Conservation (phyloP, 2,113 vertebrate genomes). For the Bufo bufo region DNA sequence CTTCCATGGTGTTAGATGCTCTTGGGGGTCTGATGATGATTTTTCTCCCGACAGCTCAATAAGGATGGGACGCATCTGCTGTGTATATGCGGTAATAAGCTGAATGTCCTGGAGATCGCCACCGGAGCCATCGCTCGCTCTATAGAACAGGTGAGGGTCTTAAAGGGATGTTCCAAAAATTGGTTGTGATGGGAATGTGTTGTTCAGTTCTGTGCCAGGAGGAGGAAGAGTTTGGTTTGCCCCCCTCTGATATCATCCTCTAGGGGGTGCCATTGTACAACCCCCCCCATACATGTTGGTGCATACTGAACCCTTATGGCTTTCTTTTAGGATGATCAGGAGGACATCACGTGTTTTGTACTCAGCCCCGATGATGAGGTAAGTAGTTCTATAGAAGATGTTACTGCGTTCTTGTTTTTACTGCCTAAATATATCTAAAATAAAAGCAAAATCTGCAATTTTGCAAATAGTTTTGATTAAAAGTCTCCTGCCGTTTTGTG, state of each 20-base stretch:
- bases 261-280: neutral
- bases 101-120: constrained; percentile 85
- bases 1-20: neutral
- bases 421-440: neutral
- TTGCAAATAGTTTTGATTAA: neutral
- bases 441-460: neutral
- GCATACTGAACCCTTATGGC: neutral
- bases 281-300: too few species aligned
- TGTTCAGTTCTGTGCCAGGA: too few species aligned
- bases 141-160: constrained; percentile 81
- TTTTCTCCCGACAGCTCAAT: constrained; percentile 75
- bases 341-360: constrained; percentile 87
- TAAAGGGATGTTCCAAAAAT: too few species aligned
- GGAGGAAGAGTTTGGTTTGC: too few species aligned
- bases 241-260: neutral
- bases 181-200: too few species aligned
- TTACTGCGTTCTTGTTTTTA: too few species aligned
- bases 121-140: constrained; percentile 79
- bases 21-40: neutral
- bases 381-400: neutral
- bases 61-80: constrained; percentile 86
- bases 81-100: constrained; percentile 82
- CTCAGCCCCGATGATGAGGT: constrained; percentile 90
- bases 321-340: constrained; percentile 83
- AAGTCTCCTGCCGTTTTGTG: neutral